A percentile compares a stretch with the other conserved stretches of the same genome.
These are phyloP conservation scores for Tetraodon nigroviridis DNA, from an alignment of 2,113 vertebrate species.

Conservation along the genomic window DNA sequence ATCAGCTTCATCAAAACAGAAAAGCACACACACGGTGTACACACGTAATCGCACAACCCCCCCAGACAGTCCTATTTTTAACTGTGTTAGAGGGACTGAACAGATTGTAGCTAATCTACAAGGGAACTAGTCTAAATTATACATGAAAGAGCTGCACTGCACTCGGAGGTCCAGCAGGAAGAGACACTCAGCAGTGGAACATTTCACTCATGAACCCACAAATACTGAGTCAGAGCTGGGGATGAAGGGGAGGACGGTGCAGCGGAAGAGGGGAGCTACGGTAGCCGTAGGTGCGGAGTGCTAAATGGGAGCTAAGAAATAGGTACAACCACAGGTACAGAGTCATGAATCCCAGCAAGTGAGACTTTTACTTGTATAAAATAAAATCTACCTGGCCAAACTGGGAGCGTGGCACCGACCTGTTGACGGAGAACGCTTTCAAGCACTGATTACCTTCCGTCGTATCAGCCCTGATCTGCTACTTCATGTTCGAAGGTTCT, in stretches of 20 bases:
- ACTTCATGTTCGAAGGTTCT: too few relatives aligned
- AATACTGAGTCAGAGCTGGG: conserved; percentile 7
- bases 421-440: neutral
- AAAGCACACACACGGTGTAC: neutral
- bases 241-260: conserved; percentile 1
- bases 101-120: conserved; percentile 60
- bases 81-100: conserved; percentile 42
- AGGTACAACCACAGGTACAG: neutral
- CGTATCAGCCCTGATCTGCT: too few relatives aligned
- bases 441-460: neutral
- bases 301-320: neutral
- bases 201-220: conserved; percentile 42
- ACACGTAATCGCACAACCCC: conserved; percentile 14
- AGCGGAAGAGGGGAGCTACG: conserved; percentile 13
- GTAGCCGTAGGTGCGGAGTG: conserved; percentile 1
- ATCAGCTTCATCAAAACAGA: conserved; percentile 1
- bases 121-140: conserved; percentile 66
- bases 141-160: conserved; percentile 61
- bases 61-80: conserved; percentile 59
- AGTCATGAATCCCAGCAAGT: neutral
- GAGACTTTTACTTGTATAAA: too few relatives aligned
- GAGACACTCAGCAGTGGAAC: conserved; percentile 29
- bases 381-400: too few relatives aligned
- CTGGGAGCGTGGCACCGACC: neutral
- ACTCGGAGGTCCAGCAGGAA: conserved; percentile 41